A percentile compares a stretch with the other conserved stretches of the same genome.
phyloP scores from a whole-genome alignment of 2,113 vertebrate genomes.

The Neotragus pygmaeus region DNA sequence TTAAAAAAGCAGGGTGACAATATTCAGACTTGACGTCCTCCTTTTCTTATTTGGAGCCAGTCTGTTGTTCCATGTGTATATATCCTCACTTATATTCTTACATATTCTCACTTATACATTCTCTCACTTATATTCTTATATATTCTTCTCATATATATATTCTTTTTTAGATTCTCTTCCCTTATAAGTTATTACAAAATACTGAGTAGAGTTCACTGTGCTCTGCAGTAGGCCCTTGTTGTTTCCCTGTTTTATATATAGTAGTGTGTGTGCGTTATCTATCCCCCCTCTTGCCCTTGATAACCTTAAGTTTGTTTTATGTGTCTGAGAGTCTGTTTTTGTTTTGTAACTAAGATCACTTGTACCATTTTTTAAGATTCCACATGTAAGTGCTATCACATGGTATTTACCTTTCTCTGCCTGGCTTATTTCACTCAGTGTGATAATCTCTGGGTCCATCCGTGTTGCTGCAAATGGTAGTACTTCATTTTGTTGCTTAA shows the following conservation, averaged over 20 bases:
- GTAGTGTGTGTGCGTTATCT: rapidly evolving
- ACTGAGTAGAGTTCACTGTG: background rate
- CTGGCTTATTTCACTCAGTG: background rate
- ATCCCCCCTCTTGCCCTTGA: background rate
- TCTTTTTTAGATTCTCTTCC: background rate
- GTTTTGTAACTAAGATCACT: background rate
- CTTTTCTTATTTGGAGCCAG: background rate
- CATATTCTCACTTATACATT: background rate
- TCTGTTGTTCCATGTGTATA: background rate
- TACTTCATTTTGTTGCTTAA: background rate
- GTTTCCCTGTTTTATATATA: background rate
- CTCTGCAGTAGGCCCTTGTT: background rate
- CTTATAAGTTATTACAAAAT: background rate
- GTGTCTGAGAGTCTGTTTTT: background rate
- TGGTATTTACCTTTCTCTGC: background rate
- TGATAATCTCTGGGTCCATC: background rate
- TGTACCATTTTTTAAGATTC: background rate
- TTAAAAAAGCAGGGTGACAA: background rate
- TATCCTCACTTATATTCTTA: background rate
- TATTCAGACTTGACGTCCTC: rapidly evolving
- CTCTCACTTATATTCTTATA: background rate
- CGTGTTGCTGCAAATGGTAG: background rate
- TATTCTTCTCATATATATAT: background rate
- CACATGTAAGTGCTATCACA: background rate
- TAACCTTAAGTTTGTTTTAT: background rate